A percentile compares a stretch with the other conserved stretches of the same genome.
Evolutionary conservation across 2,888 invertebrate species (phyloP).

Genomic region (Heliconius ethilla): DNA sequence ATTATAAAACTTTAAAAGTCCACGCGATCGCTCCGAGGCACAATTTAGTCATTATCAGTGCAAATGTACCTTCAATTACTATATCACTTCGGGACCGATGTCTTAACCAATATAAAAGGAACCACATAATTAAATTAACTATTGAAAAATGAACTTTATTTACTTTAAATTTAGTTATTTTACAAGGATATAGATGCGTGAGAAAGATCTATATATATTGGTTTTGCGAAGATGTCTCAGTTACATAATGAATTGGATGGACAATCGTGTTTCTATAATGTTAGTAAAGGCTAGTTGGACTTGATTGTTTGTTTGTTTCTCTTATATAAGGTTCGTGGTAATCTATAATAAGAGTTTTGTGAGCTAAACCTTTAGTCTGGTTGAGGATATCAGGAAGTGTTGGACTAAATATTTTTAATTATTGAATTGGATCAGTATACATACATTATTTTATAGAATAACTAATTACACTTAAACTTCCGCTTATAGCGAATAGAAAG

Average conservation of each 20-base stretch:
- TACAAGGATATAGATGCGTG: conserved; percentile 25
- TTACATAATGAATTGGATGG: conserved; percentile 37
- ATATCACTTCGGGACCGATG: conserved; percentile 36
- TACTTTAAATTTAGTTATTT: neutral
- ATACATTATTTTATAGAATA: neutral
- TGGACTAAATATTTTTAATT: no score
- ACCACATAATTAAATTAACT: neutral
- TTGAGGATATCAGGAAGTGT: neutral
- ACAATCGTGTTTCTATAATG: conserved; percentile 23
- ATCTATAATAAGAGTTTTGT: conserved; percentile 3
- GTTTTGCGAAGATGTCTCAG: conserved; percentile 35
- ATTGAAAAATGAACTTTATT: neutral
- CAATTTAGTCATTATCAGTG: conserved; percentile 38
- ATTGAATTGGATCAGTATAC: neutral
- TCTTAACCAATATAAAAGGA: neutral
- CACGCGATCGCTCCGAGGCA: conserved; percentile 23
- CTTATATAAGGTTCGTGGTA: conserved; percentile 15
- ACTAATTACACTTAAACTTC: no score
- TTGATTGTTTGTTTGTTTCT: conserved; percentile 19
- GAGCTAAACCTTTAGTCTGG: neutral
- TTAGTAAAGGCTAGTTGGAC: conserved; percentile 13
- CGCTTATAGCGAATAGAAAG: no score
- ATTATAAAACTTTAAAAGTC: conserved; percentile 23
- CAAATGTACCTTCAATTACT: conserved; percentile 37
- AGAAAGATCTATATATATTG: conserved; percentile 37